Evolutionary conservation across 2,113 vertebrate species (phyloP).

Genomic region (Vidua macroura): DNA sequence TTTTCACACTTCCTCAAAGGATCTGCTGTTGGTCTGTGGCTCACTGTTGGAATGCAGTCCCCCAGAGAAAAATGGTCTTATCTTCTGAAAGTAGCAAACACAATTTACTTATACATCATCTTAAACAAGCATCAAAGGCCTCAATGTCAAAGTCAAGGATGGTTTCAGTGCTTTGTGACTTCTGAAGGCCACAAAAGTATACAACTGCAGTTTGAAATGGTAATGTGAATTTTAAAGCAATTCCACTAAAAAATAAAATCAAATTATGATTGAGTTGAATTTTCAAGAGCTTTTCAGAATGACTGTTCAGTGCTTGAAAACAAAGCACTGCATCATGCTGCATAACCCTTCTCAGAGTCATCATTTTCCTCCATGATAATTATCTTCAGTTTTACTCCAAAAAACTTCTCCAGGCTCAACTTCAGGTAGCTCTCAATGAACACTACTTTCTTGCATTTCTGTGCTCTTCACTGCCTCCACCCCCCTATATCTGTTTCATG

Average conservation of each 20-base stretch:
- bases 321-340: background rate
- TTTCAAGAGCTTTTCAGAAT: slow-evolving; percentile 13
- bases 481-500: background rate
- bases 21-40: background rate
- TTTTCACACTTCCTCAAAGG: background rate
- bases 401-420: background rate
- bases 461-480: background rate
- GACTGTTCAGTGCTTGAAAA: background rate
- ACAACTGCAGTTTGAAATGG: background rate
- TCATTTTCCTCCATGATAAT: background rate
- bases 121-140: background rate
- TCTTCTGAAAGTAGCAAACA: background rate
- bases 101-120: background rate
- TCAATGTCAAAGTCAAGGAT: background rate
- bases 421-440: background rate
- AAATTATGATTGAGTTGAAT: background rate
- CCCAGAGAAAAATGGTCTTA: background rate
- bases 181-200: background rate
- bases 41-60: background rate
- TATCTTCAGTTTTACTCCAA: background rate
- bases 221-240: background rate
- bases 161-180: background rate
- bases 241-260: background rate
- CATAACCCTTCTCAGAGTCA: background rate
- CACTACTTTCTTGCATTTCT: background rate